Evolutionary conservation across 1,140 invertebrate genomes (phyloP).

Genomic region (Drosophila prosaltans): DNA sequence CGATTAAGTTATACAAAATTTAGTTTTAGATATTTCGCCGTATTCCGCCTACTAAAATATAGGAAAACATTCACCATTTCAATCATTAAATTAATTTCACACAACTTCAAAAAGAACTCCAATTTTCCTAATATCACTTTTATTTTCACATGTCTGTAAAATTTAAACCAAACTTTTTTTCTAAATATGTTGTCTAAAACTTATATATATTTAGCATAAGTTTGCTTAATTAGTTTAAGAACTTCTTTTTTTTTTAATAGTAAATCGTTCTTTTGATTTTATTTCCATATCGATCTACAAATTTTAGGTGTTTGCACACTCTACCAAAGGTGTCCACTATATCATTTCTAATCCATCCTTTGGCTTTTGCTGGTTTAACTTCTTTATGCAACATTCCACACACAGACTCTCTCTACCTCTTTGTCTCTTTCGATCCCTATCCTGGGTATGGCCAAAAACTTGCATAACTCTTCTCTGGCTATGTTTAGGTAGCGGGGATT

Average conservation of each 20-base stretch:
- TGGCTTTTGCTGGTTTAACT: constrained; percentile 39
- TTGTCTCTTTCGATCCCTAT: not conserved
- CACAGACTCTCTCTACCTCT: constrained; percentile 13
- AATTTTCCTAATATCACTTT: too few species aligned
- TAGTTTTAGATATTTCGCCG: too few species aligned
- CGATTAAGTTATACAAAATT: too few species aligned
- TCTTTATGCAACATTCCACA: constrained; percentile 32
- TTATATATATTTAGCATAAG: too few species aligned
- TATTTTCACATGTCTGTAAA: too few species aligned
- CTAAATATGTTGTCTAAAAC: too few species aligned
- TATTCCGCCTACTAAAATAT: too few species aligned
- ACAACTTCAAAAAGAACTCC: too few species aligned
- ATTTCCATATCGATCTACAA: constrained; percentile 16
- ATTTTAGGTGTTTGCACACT: constrained; percentile 15
- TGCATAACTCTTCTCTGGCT: constrained; percentile 71
- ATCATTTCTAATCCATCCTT: constrained; percentile 72
- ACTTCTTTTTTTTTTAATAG: not conserved
- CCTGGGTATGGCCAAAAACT: constrained; percentile 54
- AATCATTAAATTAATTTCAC: too few species aligned
- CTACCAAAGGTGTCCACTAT: constrained; percentile 37
- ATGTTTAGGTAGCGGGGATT: constrained; percentile 42
- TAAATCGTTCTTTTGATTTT: not conserved
- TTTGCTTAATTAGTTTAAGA: not conserved
- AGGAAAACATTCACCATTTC: too few species aligned
- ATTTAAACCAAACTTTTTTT: too few species aligned